A percentile compares a stretch with the other conserved stretches of the same genome.
These are phyloP conservation scores for Rhodophaea formosa DNA, from an alignment of 2,888 invertebrate species.

Conservation along the genomic window DNA sequence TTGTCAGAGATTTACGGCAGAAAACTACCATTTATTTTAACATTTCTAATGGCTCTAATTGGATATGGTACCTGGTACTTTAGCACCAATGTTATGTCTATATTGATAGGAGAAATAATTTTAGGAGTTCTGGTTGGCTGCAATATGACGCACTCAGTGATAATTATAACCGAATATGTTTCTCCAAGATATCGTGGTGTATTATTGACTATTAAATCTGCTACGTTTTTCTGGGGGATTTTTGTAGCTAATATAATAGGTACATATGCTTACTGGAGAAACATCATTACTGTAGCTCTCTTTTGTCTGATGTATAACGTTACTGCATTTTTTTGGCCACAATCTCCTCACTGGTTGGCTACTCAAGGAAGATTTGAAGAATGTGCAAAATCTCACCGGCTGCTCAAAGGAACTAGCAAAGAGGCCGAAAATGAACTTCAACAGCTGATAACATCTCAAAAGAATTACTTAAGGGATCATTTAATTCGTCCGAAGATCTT, in stretches of 20 bases:
- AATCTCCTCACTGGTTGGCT: conserved; percentile 35
- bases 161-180: conserved; percentile 25
- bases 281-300: conserved; percentile 26
- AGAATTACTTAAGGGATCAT: conserved; percentile 1
- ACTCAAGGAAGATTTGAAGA: conserved; percentile 30
- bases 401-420: conserved; percentile 41
- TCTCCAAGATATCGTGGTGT: conserved; percentile 32
- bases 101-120: background rate
- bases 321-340: conserved; percentile 29
- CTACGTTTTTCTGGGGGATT: conserved; percentile 19
- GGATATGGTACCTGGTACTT: background rate
- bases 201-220: conserved; percentile 27
- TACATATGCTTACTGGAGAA: conserved; percentile 28
- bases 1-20: conserved; percentile 27
- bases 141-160: background rate
- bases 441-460: conserved; percentile 35
- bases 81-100: background rate
- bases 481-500: conserved; percentile 7
- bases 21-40: conserved; percentile 19
- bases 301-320: conserved; percentile 24
- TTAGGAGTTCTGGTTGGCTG: background rate
- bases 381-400: conserved; percentile 37
- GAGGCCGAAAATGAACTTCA: conserved; percentile 43
- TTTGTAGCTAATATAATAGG: conserved; percentile 31
- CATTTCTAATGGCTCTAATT: background rate